These are phyloP conservation scores for Etheostoma spectabile DNA, from an alignment of 2,113 vertebrate species.

Conservation along the genomic window DNA sequence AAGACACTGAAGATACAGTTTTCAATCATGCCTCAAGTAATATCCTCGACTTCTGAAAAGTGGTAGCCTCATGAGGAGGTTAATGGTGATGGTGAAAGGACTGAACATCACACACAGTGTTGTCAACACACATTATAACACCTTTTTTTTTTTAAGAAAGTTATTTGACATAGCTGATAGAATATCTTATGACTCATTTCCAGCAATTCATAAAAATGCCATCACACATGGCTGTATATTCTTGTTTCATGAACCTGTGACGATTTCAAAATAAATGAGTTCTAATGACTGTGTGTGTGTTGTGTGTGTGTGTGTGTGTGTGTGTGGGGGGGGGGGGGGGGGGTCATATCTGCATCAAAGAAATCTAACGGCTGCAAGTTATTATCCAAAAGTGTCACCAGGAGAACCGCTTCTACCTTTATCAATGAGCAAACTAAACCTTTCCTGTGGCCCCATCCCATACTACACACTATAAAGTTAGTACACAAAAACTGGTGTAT, in stretches of 20 bases:
- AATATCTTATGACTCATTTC: constrained; percentile 56
- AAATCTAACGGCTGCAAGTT: constrained; percentile 27
- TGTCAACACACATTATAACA: constrained; percentile 63
- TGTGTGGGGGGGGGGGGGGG: no score
- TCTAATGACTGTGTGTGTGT: background rate
- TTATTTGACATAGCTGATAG: constrained; percentile 58
- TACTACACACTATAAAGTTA: background rate
- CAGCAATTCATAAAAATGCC: constrained; percentile 53
- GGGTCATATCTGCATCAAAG: background rate
- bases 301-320: no score
- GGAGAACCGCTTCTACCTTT: background rate
- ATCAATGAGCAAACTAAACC: constrained; percentile 2
- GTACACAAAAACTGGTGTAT: constrained; percentile 2
- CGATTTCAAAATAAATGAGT: constrained; percentile 37
- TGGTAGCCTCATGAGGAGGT: constrained; percentile 39
- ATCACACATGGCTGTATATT: constrained; percentile 61
- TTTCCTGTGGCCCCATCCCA: background rate
- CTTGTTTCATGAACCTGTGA: constrained; percentile 36
- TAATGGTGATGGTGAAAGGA: constrained; percentile 67
- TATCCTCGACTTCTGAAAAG: constrained; percentile 44
- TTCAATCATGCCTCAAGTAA: constrained; percentile 63
- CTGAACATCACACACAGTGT: constrained; percentile 70
- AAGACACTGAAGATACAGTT: constrained; percentile 65
- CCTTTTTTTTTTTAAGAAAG: constrained; percentile 59
- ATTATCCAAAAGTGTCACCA: constrained; percentile 23